These are phyloP conservation scores for Pachydiplax longipennis DNA, from an alignment of 2,888 invertebrate species.

Conservation along the genomic window DNA sequence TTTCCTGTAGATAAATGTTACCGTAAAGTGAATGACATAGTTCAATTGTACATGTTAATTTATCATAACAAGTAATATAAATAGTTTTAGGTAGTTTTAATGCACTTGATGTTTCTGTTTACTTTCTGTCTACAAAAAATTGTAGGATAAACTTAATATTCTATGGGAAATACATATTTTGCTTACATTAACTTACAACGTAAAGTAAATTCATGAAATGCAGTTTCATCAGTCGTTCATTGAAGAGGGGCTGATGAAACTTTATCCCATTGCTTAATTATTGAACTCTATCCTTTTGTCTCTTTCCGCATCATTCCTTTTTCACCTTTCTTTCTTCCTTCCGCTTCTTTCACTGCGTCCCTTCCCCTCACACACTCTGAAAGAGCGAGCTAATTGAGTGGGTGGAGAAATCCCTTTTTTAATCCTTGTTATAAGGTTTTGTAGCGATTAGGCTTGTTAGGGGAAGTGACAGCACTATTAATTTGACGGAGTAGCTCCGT, in stretches of 20 bases:
- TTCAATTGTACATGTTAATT: too few species aligned
- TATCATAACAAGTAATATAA: too few species aligned
- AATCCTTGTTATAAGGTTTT: constrained; percentile 46
- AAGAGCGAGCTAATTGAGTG: constrained; percentile 38
- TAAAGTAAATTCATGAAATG: too few species aligned
- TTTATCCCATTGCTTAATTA: too few species aligned
- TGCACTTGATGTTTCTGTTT: neutral
- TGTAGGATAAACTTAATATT: neutral
- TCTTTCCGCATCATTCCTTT: neutral
- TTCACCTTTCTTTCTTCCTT: neutral
- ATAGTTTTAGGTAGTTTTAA: too few species aligned
- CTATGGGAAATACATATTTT: too few species aligned
- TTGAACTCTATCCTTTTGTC: too few species aligned
- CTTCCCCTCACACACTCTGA: neutral
- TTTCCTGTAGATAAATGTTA: too few species aligned
- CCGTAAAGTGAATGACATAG: too few species aligned
- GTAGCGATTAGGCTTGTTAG: constrained; percentile 52
- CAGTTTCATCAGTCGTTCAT: too few species aligned
- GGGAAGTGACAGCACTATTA: constrained; percentile 52
- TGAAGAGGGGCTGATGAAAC: too few species aligned
- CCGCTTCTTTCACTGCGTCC: too few species aligned
- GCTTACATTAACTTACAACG: neutral
- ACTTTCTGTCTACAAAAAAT: neutral
- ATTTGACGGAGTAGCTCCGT: constrained; percentile 50
- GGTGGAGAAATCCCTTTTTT: constrained; percentile 43